Evolutionary conservation across 2,888 invertebrate genomes (phyloP).

Genomic region (Penaeus monodon): DNA sequence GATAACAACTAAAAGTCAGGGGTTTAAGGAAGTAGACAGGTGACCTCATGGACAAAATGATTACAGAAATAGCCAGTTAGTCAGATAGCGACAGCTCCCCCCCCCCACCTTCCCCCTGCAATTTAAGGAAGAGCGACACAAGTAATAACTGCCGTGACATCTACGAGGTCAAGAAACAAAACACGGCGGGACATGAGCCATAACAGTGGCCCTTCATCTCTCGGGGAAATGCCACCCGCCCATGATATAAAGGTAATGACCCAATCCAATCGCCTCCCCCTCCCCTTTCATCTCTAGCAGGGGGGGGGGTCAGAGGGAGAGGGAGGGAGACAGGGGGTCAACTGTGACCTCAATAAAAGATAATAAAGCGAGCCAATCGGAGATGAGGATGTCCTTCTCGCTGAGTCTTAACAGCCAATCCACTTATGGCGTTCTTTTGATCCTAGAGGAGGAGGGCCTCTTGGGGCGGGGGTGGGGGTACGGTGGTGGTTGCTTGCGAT

Average conservation of each 20-base stretch:
- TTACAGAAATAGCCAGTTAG: too few species aligned
- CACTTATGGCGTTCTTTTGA: not conserved
- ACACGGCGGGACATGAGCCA: not conserved
- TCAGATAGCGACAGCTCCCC: too few species aligned
- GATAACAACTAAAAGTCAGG: too few species aligned
- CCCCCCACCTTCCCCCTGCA: too few species aligned
- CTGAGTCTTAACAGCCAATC: too few species aligned
- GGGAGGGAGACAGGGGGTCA: too few species aligned
- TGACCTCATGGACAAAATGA: too few species aligned
- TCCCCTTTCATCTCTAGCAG: not conserved
- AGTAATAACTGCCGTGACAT: not conserved
- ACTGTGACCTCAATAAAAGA: constrained; percentile 2
- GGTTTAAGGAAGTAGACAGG: too few species aligned
- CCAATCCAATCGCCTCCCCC: constrained; percentile 1
- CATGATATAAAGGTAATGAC: constrained; percentile 27
- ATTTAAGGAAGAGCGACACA: not conserved
- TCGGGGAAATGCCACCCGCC: not conserved
- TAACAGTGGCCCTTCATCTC: constrained; percentile 7
- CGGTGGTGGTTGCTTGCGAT: not conserved
- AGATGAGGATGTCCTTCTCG: not conserved
- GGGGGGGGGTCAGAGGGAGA: too few species aligned
- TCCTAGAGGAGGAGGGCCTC: not conserved
- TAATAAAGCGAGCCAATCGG: constrained; percentile 32
- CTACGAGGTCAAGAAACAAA: not conserved
- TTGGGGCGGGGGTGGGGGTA: not conserved